These are phyloP conservation scores for Pseudois nayaur DNA, from an alignment of 2,113 vertebrate genomes.

Conservation along the genomic window DNA sequence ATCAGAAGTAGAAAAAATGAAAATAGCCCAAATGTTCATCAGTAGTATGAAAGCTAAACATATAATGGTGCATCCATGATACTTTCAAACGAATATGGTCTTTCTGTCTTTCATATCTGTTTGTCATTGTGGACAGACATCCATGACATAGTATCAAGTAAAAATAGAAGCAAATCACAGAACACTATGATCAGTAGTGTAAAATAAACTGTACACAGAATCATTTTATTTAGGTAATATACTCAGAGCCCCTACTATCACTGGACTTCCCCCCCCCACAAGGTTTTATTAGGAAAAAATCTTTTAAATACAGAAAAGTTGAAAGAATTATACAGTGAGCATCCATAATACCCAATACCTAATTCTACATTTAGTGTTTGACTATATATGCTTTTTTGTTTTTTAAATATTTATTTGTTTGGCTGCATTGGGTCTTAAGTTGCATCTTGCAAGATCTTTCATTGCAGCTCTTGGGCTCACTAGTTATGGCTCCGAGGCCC, in stretches of 20 bases:
- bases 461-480: neutral
- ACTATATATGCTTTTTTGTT: neutral
- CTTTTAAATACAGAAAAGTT: neutral
- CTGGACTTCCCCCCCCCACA: neutral
- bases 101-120: neutral
- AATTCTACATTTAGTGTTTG: neutral
- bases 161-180: neutral
- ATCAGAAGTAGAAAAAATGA: neutral
- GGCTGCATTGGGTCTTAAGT: neutral
- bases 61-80: neutral
- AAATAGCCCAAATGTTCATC: neutral
- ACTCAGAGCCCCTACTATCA: neutral
- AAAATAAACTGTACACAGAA: neutral
- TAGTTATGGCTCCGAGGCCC: neutral
- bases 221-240: neutral
- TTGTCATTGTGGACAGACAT: neutral
- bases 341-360: neutral
- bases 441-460: neutral
- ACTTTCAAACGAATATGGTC: neutral
- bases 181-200: neutral
- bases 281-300: neutral
- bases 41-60: neutral
- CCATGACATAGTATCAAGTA: neutral
- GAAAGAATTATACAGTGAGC: neutral
- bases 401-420: neutral